Evolutionary conservation across 1,140 invertebrate species (phyloP), one percentile per base, ranked within the genome.

Genomic region (Watersipora subatra): DNA sequence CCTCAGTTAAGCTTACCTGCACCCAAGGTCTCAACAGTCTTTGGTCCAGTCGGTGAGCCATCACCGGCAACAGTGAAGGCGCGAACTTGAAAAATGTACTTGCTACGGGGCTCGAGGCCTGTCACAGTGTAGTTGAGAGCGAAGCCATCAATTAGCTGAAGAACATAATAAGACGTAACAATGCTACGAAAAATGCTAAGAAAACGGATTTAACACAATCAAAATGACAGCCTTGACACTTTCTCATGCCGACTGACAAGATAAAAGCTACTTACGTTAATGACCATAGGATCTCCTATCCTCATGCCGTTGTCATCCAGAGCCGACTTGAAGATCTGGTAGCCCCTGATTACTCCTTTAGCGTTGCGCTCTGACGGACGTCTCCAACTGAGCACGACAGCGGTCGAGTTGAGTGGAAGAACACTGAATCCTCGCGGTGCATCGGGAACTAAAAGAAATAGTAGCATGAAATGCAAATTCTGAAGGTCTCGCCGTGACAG

Each of bases 311-410:
- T 19, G 17, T 7, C 7, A 2, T 22, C 26, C 17, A 19, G 12
- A 15, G 2, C 28, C 3, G 19, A 25, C 15, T 46, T 2, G 76
- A 95, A 91, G 62, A 98, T 90, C 73, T 96, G 93, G 80, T 97
- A 98, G 1, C 93, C 93, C 29, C 92, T 85, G 69, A 97, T 96
- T 62, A 97, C 88, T n/a, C 94, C 94, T 79, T 97, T 93, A 66
- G 89, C 87, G 70, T 96, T 91, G 73, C 91, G 91, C 67, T 89
- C 86, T 62, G 85, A 83, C 0, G 94, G 94, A 0, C 91, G 88
- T 73, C 89, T 88, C 94, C 94, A 97, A 59, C 87, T 85, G 7
- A 97, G 92, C 73, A 87, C 86, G 70, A 97, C 88, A 2, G 91
- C 87, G 1, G 93, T 96, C 0, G 93, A 97, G 83, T 97, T 97